These are phyloP conservation scores for Clistopyga incitator DNA, from an alignment of 2,888 invertebrate genomes.

Conservation along the genomic window DNA sequence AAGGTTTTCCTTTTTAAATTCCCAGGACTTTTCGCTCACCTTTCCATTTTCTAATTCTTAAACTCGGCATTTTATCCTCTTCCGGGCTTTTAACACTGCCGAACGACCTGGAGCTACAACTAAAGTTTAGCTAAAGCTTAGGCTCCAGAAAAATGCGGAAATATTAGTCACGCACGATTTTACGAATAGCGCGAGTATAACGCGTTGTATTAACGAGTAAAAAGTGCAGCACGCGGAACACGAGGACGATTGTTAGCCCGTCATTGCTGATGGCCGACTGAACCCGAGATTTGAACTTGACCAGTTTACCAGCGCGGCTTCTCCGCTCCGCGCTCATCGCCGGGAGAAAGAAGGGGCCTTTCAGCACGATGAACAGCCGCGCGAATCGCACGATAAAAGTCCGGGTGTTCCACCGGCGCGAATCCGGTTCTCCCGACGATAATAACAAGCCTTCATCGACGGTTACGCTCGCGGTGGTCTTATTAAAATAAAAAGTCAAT, in stretches of 20 bases:
- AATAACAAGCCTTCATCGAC: not conserved
- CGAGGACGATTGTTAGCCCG: constrained; percentile 72
- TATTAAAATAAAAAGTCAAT: constrained; percentile 34
- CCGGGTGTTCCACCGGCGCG: constrained; percentile 6
- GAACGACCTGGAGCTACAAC: not conserved
- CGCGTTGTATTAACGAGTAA: not conserved
- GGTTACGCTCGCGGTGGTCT: constrained; percentile 18
- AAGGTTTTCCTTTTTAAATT: not conserved
- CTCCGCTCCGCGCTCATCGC: constrained; percentile 40
- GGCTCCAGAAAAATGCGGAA: not conserved
- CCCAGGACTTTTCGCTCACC: constrained; percentile 20
- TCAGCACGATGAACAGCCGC: constrained; percentile 7
- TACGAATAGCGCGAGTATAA: not conserved
- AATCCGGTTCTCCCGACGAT: constrained; percentile 21
- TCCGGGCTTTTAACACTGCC: constrained; percentile 1
- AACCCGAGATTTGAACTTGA: constrained; percentile 80
- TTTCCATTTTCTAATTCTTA: constrained; percentile 44
- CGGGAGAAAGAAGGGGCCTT: constrained; percentile 50
- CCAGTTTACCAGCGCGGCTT: constrained; percentile 71
- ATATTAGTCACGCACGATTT: not conserved
- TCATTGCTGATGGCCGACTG: constrained; percentile 77
- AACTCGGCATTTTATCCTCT: constrained; percentile 26
- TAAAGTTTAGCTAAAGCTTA: not conserved
- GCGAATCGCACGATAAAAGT: not conserved
- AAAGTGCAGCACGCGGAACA: constrained; percentile 12